Evolutionary conservation across 2,888 invertebrate species (phyloP).

Genomic region (Rhodophaea formosa): DNA sequence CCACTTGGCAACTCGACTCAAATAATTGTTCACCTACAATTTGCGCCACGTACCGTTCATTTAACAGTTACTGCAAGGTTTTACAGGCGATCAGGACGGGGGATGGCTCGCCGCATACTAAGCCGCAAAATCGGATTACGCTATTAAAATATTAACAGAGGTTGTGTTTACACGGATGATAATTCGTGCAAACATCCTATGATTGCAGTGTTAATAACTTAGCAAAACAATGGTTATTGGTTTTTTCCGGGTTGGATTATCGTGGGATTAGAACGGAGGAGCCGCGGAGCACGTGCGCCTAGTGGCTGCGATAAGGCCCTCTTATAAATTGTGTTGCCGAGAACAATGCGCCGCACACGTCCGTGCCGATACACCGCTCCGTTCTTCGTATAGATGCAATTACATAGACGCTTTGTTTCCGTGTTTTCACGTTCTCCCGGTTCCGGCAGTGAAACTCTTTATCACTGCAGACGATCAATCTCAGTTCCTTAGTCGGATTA

Average conservation of each 20-base stretch:
- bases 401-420: slow-evolving; percentile 57
- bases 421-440: slow-evolving; percentile 46
- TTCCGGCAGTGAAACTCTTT: slow-evolving; percentile 53
- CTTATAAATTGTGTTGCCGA: slow-evolving; percentile 38
- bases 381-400: slow-evolving; percentile 52
- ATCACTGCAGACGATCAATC: slow-evolving; percentile 51
- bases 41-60: slow-evolving; percentile 48
- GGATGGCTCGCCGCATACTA: slow-evolving; percentile 44
- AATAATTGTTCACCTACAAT: slow-evolving; percentile 43
- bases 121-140: slow-evolving; percentile 51
- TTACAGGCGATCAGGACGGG: slow-evolving; percentile 31
- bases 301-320: slow-evolving; percentile 49
- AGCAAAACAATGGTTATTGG: slow-evolving; percentile 69
- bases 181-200: slow-evolving; percentile 62
- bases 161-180: slow-evolving; percentile 54
- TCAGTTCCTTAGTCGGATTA: slow-evolving; percentile 44
- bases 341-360: slow-evolving; percentile 51
- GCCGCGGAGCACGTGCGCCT: slow-evolving; percentile 54
- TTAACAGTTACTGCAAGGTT: slow-evolving; percentile 29
- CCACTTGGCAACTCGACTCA: slow-evolving; percentile 40
- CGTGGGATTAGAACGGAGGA: slow-evolving; percentile 58
- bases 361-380: slow-evolving; percentile 44
- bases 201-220: slow-evolving; percentile 61
- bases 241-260: slow-evolving; percentile 74
- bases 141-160: slow-evolving; percentile 56